Evolutionary conservation across 2,113 vertebrate genomes (phyloP), one percentile per base, ranked within the genome.

Genomic region (Romanogobio albipinnatus): DNA sequence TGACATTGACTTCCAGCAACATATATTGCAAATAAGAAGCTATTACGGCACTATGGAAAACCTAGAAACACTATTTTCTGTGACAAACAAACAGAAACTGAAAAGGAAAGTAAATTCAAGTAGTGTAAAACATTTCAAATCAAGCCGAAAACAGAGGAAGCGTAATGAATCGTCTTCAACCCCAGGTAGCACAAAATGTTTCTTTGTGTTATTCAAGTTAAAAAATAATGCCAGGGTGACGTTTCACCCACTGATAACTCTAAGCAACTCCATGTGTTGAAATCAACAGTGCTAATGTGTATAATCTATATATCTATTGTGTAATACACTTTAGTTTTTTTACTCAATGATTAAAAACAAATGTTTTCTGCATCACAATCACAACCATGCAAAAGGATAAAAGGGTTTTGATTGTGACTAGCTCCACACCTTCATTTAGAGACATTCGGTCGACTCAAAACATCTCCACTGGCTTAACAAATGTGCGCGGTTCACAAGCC

Each of bases 401-500:
- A 47, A 17, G 59, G 61, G 24, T 47, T 80, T 64, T 62, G 58
- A 80, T 56, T 58, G 51, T 76, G 24, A 53, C 47, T 6, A 22
- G 4, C 19, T 70, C 9, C 36, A 4, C 66, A 4, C 8, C 33
- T 39, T 70, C 66, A 39, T 3, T 68, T 22, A 3, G 33, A 22
- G 36, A 70, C 66, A 22, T 43, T 70, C 1, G 4, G 29, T 29
- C 8, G 1, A 51, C 13, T 17, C 7, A 33, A 53, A 29, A 26
- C 5, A 0, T 26, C 45, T 47, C 70, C 2, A 17, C 64, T 68
- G 26, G 29, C 64, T 68, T 68, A 33, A 33, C 5, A 26, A 66
- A 29, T 13, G 26, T 33, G 14, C 71, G 14, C 9, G 0, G 43
- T 70, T 85, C 90, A 94, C 26, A 62, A 59, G 13, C 90, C 59